Evolutionary conservation across 2,113 vertebrate species (phyloP).

Genomic region (Atherinomorus stipes): DNA sequence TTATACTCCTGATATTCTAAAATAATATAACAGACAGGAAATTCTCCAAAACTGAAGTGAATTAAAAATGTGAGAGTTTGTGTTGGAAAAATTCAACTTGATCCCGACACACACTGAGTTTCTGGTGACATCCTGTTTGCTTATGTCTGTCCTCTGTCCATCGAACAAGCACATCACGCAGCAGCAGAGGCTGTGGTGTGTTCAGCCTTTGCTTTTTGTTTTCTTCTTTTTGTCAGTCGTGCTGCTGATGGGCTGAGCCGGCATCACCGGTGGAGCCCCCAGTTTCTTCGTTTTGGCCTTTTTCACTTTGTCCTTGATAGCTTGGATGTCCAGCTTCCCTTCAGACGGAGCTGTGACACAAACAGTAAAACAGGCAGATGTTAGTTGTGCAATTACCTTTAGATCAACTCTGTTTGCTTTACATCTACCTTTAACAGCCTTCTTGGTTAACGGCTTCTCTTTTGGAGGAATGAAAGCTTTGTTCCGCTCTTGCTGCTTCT

Average conservation of each 20-base stretch:
- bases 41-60: accelerated
- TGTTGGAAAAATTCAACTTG: background rate
- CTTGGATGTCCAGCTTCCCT: slow-evolving; percentile 90
- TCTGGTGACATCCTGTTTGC: background rate
- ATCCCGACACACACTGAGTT: background rate
- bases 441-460: slow-evolving; percentile 88
- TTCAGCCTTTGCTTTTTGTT: slow-evolving; percentile 55
- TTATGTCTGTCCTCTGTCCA: slow-evolving; percentile 18
- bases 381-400: background rate
- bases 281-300: slow-evolving; percentile 95
- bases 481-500: slow-evolving; percentile 92
- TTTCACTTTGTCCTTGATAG: slow-evolving; percentile 93
- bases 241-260: slow-evolving; percentile 79
- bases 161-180: background rate
- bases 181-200: background rate
- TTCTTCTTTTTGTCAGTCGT: slow-evolving; percentile 85
- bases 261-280: slow-evolving; percentile 88
- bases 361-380: background rate
- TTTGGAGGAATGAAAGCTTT: slow-evolving; percentile 97
- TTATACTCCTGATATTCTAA: background rate
- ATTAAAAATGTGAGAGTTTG: slow-evolving; percentile 12
- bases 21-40: slow-evolving; percentile 1
- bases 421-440: slow-evolving; percentile 86
- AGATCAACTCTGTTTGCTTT: background rate
- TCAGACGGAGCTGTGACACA: slow-evolving; percentile 83